Percentiles rank a stretch among this genome's conserved stretches.
Evolutionary conservation across 2,113 vertebrate genomes (phyloP).

Genomic region (Eulacestoma nigropectus): DNA sequence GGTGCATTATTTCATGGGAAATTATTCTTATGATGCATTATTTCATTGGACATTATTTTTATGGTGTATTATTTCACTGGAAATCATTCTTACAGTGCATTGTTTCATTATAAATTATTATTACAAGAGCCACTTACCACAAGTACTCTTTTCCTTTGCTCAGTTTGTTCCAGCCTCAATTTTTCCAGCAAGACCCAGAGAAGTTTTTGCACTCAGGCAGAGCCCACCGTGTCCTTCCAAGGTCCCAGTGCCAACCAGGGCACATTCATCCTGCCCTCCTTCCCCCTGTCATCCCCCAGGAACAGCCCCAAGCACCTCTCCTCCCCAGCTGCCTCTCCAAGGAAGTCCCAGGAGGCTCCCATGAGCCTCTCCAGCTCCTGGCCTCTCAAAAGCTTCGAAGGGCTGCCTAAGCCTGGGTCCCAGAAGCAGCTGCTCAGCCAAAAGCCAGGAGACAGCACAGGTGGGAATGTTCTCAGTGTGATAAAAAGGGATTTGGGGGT

Average conservation of each 20-base stretch:
- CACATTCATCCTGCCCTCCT: constrained; percentile 81
- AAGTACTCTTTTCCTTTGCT: background rate
- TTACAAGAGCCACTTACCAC: background rate
- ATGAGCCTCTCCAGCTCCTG: constrained; percentile 85
- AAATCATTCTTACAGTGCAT: background rate
- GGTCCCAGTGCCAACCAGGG: constrained; percentile 58
- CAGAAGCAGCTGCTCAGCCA: constrained; percentile 62
- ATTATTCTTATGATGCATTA: background rate
- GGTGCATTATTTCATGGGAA: background rate
- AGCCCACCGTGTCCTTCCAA: constrained; percentile 64
- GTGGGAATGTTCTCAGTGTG: background rate
- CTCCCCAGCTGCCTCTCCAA: constrained; percentile 43
- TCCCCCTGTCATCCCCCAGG: constrained; percentile 76
- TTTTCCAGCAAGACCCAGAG: constrained; percentile 68
- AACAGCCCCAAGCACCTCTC: constrained; percentile 72
- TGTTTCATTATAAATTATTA: background rate
- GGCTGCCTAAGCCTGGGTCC: constrained; percentile 57
- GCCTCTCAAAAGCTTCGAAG: constrained; percentile 81
- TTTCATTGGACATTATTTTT: background rate
- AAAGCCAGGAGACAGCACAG: constrained; percentile 54
- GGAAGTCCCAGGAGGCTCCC: constrained; percentile 66
- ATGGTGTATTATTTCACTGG: background rate
- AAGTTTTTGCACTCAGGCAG: constrained; percentile 71
- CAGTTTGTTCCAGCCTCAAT: constrained; percentile 61
- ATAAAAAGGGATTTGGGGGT: background rate